Conservation (phyloP, 2,113 vertebrate genomes). For the Hyperopisus bebe region DNA sequence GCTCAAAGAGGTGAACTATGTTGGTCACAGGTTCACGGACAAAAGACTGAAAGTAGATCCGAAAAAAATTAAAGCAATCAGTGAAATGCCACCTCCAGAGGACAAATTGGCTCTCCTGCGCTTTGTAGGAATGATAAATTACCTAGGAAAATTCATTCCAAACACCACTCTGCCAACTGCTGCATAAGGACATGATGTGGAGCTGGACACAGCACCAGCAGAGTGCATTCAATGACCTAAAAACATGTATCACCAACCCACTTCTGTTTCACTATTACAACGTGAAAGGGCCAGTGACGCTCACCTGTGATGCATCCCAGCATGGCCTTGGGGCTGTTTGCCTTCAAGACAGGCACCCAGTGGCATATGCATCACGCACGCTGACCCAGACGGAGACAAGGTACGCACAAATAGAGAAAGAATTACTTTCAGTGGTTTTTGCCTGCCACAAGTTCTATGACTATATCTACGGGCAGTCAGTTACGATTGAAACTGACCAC, state of each 20-base stretch:
- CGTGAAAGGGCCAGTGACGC: not conserved
- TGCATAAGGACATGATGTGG: constrained; percentile 21
- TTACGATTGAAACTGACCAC: too few species aligned
- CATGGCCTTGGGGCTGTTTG: not conserved
- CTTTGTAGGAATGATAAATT: constrained; percentile 19
- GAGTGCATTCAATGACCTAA: not conserved
- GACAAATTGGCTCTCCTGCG: not conserved
- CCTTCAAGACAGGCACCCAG: not conserved
- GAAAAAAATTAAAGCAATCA: not conserved
- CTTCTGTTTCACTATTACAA: not conserved
- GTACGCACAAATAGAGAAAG: constrained; percentile 19
- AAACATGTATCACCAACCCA: not conserved
- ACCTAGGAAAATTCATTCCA: constrained; percentile 14
- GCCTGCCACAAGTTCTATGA: too few species aligned
- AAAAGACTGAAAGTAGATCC: not conserved
- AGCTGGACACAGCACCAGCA: not conserved
- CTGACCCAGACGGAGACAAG: constrained; percentile 7
- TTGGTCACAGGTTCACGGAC: not conserved
- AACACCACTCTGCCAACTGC: not conserved
- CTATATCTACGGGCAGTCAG: too few species aligned
- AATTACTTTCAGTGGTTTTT: not conserved
- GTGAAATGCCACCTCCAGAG: not conserved
- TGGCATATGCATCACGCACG: constrained; percentile 4
- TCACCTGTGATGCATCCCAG: constrained; percentile 6
- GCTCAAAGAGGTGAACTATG: not conserved